Base-by-base conservation (phyloP, 30 jellyfish, hydroid and myxozoan species). In the Turritopsis rubra region DNA sequence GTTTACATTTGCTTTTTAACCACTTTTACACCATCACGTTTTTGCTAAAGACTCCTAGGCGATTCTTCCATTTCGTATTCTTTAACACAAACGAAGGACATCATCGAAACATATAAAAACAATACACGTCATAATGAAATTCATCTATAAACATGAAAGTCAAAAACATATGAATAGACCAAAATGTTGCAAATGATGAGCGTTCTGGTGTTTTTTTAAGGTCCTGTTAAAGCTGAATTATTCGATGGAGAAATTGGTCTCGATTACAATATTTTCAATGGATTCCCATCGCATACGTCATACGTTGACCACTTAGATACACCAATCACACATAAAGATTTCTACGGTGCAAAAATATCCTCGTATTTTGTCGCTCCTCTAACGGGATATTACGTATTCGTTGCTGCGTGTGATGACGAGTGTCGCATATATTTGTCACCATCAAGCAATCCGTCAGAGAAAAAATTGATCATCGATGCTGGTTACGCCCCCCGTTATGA, bases 321-420 rank as follows among this genome's bases (percentile, higher is more conserved):
- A 3, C 60, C 60, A 41, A 41, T 5, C 60, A 41, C 60, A 13
- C 60, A 41, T 13, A 41, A 41, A 41, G 13, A 41, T 41, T 41
- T 41, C 19, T 68, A 68, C 77, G 77, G 77, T 9, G 28, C 30
- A 22, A 23, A 68, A 68, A 23, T 68, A 8, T 16, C 28, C 16
- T 68, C 77, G 17, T 68, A 68, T 0, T 68, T 68, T 68, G 77
- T 68, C 30, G 0, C 1, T 8, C 8, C 77, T 0, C 77, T n/a
- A 9, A n/a, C 77, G 9, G 77, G 77, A 22, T 68, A n/a, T 68
- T 68, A 68, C 8, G 30, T n/a, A 68, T 68, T 68, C 0, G 77
- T 68, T 19, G 77, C 77, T n/a, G 77, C 77, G 30, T 68, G 77
- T 68, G 77, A 68, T 19, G 30, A 68, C 21, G 77, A 8, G 30